Evolutionary conservation across 1,140 invertebrate genomes (phyloP).

Genomic region (Drosophila simulans): DNA sequence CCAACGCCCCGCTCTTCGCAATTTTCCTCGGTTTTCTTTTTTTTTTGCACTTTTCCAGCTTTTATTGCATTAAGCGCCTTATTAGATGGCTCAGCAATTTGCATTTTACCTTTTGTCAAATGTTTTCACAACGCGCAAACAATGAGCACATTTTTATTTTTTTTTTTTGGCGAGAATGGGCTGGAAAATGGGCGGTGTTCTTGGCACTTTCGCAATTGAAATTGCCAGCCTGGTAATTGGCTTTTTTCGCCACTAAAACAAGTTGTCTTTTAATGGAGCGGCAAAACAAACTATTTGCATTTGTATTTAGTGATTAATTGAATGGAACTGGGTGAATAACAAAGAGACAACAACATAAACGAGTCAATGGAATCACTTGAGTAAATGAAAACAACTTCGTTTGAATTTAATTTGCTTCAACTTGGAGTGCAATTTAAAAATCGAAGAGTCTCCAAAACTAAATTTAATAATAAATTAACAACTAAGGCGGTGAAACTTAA

Average conservation of each 20-base stretch:
- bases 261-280: slow-evolving; percentile 36
- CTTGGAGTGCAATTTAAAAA: background rate
- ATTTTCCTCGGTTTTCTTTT: background rate
- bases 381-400: background rate
- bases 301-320: slow-evolving; percentile 36
- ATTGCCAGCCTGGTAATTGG: slow-evolving; percentile 14
- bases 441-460: background rate
- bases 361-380: background rate
- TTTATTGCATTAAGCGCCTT: slow-evolving; percentile 73
- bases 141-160: background rate
- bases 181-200: background rate
- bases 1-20: background rate
- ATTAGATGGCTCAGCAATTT: slow-evolving; percentile 74
- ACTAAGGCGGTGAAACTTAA: background rate
- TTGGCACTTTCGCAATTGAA: slow-evolving; percentile 32
- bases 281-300: slow-evolving; percentile 17
- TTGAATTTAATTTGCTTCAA: background rate
- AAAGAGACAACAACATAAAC: background rate
- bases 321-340: slow-evolving; percentile 11
- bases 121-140: slow-evolving; percentile 36
- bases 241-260: slow-evolving; percentile 6
- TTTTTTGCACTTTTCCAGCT: slow-evolving; percentile 2
- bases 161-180: background rate
- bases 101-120: slow-evolving; percentile 62
- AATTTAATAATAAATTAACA: background rate